A percentile compares a stretch with the other conserved stretches of the same genome.
phyloP scores from a whole-genome alignment of 1,140 invertebrate genomes.

The Drosophila sproati region DNA sequence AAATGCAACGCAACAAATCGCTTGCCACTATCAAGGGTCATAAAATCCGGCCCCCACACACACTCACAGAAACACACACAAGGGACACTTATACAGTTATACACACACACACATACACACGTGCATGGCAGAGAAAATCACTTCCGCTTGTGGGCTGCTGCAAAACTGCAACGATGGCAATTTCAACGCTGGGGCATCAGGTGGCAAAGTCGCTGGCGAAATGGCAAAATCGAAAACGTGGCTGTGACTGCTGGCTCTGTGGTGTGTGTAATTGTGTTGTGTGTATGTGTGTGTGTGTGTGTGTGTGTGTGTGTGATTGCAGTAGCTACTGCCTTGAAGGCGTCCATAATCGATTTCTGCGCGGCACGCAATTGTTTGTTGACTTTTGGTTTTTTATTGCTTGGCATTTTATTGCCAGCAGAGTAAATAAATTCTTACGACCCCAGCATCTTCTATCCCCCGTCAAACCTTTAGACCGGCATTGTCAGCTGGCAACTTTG shows the following conservation, averaged over 20 bases:
- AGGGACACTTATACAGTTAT: too few species aligned
- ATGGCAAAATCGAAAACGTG: slow-evolving; percentile 77
- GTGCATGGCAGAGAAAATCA: slow-evolving; percentile 67
- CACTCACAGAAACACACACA: slow-evolving; percentile 16
- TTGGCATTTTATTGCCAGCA: slow-evolving; percentile 73
- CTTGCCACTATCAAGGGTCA: slow-evolving; percentile 80
- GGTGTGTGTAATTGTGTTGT: background rate
- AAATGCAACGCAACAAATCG: slow-evolving; percentile 82
- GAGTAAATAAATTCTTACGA: slow-evolving; percentile 25
- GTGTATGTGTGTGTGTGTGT: background rate
- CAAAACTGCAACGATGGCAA: slow-evolving; percentile 70
- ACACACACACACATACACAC: slow-evolving; percentile 24
- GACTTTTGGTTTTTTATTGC: slow-evolving; percentile 82
- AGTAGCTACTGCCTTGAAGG: slow-evolving; percentile 28
- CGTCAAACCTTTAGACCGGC: slow-evolving; percentile 1
- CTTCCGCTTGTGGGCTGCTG: slow-evolving; percentile 63
- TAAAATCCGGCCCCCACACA: slow-evolving; percentile 56
- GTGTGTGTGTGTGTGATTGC: slow-evolving; percentile 1
- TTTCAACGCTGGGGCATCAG: slow-evolving; percentile 59
- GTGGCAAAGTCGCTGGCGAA: slow-evolving; percentile 52
- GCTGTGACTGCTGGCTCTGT: slow-evolving; percentile 29
- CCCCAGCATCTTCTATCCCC: background rate
- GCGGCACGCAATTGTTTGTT: slow-evolving; percentile 71
- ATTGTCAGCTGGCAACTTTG: slow-evolving; percentile 78
- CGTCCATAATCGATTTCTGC: slow-evolving; percentile 53